These are phyloP conservation scores for Romanogobio albipinnatus DNA, from an alignment of 2,113 vertebrate species.

Conservation along the genomic window DNA sequence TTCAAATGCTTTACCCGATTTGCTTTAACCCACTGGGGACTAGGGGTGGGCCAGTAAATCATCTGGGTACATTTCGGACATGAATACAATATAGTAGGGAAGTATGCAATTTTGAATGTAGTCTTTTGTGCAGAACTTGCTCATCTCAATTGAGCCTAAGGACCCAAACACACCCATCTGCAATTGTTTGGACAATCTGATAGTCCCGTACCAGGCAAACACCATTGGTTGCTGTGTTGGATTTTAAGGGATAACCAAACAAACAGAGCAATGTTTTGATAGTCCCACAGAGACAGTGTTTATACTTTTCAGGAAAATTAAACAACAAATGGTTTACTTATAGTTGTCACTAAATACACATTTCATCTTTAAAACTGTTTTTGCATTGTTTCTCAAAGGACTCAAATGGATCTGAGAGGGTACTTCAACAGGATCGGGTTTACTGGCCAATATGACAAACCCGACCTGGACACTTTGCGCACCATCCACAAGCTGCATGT, in stretches of 20 bases:
- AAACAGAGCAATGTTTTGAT: background rate
- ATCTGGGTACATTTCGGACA: no score
- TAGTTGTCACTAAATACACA: background rate
- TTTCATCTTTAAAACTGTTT: background rate
- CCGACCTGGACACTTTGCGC: slow-evolving; percentile 78
- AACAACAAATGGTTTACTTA: background rate
- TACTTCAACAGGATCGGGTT: slow-evolving; percentile 88
- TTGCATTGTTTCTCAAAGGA: slow-evolving; percentile 21
- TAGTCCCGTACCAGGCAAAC: background rate
- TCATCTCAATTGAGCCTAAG: no score
- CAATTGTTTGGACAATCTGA: background rate
- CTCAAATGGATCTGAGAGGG: slow-evolving; percentile 78
- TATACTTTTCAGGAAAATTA: background rate
- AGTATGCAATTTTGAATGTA: no score
- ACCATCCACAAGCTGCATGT: slow-evolving; percentile 79
- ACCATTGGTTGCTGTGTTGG: no score
- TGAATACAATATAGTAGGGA: no score
- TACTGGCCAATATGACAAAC: slow-evolving; percentile 62
- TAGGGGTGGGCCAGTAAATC: no score
- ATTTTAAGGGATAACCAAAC: background rate
- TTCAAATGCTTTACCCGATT: no score
- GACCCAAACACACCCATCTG: background rate
- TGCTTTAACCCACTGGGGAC: no score
- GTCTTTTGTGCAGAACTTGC: no score
- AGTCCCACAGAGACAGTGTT: background rate